These are phyloP conservation scores for Fragum sueziense DNA, from an alignment of 2,888 invertebrate genomes.

Conservation along the genomic window DNA sequence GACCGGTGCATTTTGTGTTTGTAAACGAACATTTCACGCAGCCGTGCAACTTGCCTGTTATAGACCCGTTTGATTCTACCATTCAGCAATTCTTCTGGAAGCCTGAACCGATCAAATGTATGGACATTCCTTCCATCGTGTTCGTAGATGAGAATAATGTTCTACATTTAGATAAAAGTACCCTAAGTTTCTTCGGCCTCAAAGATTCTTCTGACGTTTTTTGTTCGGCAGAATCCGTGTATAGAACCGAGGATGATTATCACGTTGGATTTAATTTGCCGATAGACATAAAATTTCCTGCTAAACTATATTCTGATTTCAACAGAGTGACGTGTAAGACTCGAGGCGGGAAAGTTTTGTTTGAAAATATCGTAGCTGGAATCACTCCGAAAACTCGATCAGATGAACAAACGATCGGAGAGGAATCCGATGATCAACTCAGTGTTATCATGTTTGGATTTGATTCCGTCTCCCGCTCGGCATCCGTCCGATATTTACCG, in stretches of 20 bases:
- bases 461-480: conserved; percentile 60
- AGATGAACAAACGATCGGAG: background rate
- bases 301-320: conserved; percentile 4
- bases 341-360: background rate
- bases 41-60: conserved; percentile 28
- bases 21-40: background rate
- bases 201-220: background rate
- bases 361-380: conserved; percentile 1
- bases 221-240: background rate
- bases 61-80: conserved; percentile 41
- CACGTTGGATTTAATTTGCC: background rate
- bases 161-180: conserved; percentile 1
- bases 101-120: conserved; percentile 34
- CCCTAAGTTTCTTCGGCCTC: background rate
- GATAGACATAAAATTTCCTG: background rate
- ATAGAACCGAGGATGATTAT: background rate
- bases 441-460: conserved; percentile 59
- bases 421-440: conserved; percentile 22
- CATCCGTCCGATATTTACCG: conserved; percentile 60
- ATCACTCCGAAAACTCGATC: background rate
- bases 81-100: conserved; percentile 30
- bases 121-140: conserved; percentile 2
- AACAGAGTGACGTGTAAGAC: conserved; percentile 2
- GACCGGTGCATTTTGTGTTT: conserved; percentile 21
- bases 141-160: conserved; percentile 13